Base-by-base conservation (phyloP, 2,888 invertebrate genomes). In the Listrodromus nycthemerus region DNA sequence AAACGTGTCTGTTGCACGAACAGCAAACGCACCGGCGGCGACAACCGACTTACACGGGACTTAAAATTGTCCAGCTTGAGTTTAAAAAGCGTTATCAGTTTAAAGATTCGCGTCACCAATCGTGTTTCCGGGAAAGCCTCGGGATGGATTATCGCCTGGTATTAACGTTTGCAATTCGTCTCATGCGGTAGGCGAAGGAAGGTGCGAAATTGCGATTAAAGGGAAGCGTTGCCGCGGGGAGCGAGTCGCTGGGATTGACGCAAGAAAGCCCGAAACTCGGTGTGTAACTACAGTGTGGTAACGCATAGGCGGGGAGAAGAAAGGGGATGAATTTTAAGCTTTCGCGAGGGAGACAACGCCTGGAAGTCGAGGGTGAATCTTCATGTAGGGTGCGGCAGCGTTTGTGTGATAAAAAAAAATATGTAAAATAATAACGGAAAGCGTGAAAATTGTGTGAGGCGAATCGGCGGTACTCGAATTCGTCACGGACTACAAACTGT, bases 31-130 rank as follows among this genome's bases (percentile, higher is more conserved):
- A 84, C 71, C 69, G 45, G 81, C 86, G 84, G 83, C 86, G 85
- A 73, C 70, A 84, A 81, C 24, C 80, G 86, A 88, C 88, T 90
- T 91, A 90, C 91, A 91, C 83, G 90, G 84, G 86, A 84, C 89
- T 91, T 91, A 90, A 16, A 58, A 70, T 79, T 85, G 88, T 86
- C 78, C 83, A 52, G 71, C 58, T 75, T 79, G 76, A 74, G 71
- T 74, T 61, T 55, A 66, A 82, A 82, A 83, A 86, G 83, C 80
- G 85, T 82, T 41, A 16, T 33, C 52, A 21, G 16, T 5, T 41
- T 27, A 41, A 37, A n/a, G 70, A 8, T 10, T 10, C 13, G 3
- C 21, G 65, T 24, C n/a, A 30, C 16, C 21, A 37, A 21, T 37
- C 8, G 37, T 10, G 8, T 41, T 58, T 58, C 6, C 21, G 58